Conservation (phyloP, 2,888 invertebrate genomes). For the Ptychoptera albimana region DNA sequence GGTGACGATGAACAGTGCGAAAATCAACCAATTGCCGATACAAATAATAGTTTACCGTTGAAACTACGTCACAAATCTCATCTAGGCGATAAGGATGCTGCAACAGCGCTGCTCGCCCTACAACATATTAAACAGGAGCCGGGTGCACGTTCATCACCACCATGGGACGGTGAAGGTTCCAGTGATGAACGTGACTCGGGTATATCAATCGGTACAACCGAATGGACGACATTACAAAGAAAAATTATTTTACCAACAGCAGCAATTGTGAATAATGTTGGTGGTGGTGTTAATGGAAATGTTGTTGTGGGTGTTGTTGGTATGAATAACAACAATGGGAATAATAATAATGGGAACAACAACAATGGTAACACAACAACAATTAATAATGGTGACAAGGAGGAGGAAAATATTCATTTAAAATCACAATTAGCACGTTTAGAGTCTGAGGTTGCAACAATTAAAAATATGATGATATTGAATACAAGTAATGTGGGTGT, state of each 20-base stretch:
- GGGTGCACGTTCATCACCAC: conserved; percentile 59
- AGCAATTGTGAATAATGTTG: not conserved
- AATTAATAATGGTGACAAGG: conserved; percentile 19
- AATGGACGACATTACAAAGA: conserved; percentile 25
- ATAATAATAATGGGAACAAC: conserved; percentile 6
- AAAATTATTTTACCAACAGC: conserved; percentile 13
- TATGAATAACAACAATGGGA: conserved; percentile 6
- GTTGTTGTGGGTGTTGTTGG: conserved; percentile 3
- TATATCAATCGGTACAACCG: conserved; percentile 49
- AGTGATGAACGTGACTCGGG: conserved; percentile 84
- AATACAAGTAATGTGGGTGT: conserved; percentile 28
- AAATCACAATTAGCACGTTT: conserved; percentile 76
- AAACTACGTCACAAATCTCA: conserved; percentile 85
- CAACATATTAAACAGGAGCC: conserved; percentile 81
- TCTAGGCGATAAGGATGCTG: conserved; percentile 78
- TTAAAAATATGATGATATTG: conserved; percentile 66
- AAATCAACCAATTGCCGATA: conserved; percentile 34
- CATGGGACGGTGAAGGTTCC: conserved; percentile 80
- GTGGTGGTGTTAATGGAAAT: not conserved
- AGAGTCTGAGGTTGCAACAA: conserved; percentile 78
- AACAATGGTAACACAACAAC: conserved; percentile 6
- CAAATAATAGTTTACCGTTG: conserved; percentile 69
- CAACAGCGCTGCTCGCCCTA: conserved; percentile 60
- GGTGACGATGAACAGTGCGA: conserved; percentile 36
- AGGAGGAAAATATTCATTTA: conserved; percentile 56